Evolutionary conservation across 2,113 vertebrate species (phyloP).

Genomic region (Vulpes ferrilata): DNA sequence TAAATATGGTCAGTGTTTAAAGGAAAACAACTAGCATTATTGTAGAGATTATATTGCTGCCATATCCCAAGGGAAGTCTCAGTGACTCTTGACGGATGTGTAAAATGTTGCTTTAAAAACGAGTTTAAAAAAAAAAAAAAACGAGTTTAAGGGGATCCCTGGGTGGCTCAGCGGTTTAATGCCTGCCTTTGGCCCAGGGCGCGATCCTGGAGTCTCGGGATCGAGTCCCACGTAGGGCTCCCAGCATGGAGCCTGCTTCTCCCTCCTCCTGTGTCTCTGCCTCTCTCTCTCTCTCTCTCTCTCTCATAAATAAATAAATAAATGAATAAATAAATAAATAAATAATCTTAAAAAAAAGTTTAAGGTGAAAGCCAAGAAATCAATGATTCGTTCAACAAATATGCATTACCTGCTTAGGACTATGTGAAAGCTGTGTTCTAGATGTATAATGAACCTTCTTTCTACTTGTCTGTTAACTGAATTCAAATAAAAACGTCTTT

Average conservation of each 20-base stretch:
- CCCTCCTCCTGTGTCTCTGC: too few relatives aligned
- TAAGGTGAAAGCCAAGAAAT: slow-evolving; percentile 53
- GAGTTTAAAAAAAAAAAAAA: neutral
- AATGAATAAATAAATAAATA: too few relatives aligned
- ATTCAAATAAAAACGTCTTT: slow-evolving; percentile 58
- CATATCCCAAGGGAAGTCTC: neutral
- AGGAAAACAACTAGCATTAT: slow-evolving; percentile 52
- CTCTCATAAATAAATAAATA: too few relatives aligned
- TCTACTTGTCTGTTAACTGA: slow-evolving; percentile 37
- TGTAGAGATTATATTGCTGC: slow-evolving; percentile 23
- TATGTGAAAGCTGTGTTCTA: slow-evolving; percentile 42
- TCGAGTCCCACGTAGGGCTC: too few relatives aligned
- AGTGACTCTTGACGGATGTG: slow-evolving; percentile 45
- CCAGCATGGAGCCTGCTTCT: too few relatives aligned
- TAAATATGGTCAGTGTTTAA: neutral
- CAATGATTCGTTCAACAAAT: slow-evolving; percentile 42
- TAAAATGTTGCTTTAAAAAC: slow-evolving; percentile 58
- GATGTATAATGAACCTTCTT: slow-evolving; percentile 43
- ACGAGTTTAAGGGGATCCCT: too few relatives aligned
- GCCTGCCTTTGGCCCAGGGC: too few relatives aligned
- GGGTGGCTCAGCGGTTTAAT: too few relatives aligned
- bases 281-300: too few relatives aligned
- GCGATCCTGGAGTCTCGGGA: too few relatives aligned
- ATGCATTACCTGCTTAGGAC: slow-evolving; percentile 59
- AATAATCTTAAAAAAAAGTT: too few relatives aligned